Percentiles rank a stretch among this genome's conserved stretches.
These are phyloP conservation scores for Hipposideros larvatus DNA, from an alignment of 2,797 vertebrate species.

Conservation along the genomic window DNA sequence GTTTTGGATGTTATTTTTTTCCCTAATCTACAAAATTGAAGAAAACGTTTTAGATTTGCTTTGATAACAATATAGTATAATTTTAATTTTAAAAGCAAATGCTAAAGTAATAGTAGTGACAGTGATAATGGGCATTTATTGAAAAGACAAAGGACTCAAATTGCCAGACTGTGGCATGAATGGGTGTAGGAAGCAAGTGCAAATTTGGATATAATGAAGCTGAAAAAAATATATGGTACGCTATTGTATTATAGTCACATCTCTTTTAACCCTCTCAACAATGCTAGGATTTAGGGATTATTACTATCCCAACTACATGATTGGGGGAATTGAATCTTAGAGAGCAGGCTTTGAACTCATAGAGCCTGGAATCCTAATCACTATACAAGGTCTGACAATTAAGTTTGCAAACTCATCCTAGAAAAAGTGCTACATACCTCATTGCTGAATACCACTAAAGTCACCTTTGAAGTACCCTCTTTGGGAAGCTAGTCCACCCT, in stretches of 20 bases:
- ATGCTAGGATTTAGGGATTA: background rate
- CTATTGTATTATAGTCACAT: background rate
- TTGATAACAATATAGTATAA: background rate
- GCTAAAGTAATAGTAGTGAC: background rate
- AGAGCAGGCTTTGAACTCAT: background rate
- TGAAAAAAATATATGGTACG: background rate
- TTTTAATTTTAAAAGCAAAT: constrained; percentile 46
- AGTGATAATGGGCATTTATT: background rate
- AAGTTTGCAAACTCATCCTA: too few species aligned
- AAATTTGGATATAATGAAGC: background rate
- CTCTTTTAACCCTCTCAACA: background rate
- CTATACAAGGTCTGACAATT: too few species aligned
- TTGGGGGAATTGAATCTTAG: background rate
- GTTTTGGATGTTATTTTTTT: background rate
- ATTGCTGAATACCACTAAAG: too few species aligned
- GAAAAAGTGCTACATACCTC: too few species aligned
- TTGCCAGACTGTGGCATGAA: background rate
- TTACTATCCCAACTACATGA: background rate
- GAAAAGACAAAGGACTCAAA: background rate
- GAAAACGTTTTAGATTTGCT: background rate
- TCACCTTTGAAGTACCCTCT: too few species aligned
- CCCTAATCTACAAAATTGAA: background rate
- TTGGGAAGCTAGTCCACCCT: too few species aligned
- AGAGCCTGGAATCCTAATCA: background rate
- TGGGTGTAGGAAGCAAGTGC: background rate